Evolutionary conservation across 2,888 invertebrate genomes (phyloP).

Genomic region (Pristionchus arcanus): DNA sequence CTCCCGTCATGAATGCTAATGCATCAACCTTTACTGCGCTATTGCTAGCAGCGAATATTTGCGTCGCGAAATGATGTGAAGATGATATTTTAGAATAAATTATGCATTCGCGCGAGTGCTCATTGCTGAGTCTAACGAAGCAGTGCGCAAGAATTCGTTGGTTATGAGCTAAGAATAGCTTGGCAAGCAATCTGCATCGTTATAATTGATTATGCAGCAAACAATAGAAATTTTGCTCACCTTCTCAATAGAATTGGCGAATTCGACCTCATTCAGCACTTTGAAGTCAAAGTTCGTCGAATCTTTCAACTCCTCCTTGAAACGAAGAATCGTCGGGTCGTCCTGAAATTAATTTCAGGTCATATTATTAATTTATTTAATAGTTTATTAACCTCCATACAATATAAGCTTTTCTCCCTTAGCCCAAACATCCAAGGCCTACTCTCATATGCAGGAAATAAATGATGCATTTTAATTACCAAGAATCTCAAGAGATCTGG

Average conservation of each 20-base stretch:
- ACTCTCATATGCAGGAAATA: no score
- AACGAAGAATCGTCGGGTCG: conserved; percentile 40
- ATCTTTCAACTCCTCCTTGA: conserved; percentile 60
- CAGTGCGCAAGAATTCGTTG: neutral
- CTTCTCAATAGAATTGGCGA: conserved; percentile 69
- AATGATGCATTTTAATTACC: no score
- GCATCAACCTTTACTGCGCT: no score
- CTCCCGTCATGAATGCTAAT: neutral
- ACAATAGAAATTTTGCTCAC: conserved; percentile 51
- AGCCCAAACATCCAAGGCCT: no score
- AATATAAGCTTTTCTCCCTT: neutral
- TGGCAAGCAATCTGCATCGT: neutral
- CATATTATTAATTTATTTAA: neutral
- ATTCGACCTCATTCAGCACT: conserved; percentile 67
- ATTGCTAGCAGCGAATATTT: no score
- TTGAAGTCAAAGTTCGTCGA: conserved; percentile 70
- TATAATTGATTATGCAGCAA: neutral
- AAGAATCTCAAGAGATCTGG: no score
- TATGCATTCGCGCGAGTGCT: neutral
- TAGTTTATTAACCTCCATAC: neutral
- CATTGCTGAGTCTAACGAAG: conserved; percentile 34
- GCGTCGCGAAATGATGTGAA: no score
- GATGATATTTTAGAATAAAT: neutral
- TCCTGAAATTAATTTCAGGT: conserved; percentile 7
- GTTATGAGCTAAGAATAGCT: neutral